Base-by-base conservation (phyloP, 2,888 invertebrate species). In the Lysandra bellargus region DNA sequence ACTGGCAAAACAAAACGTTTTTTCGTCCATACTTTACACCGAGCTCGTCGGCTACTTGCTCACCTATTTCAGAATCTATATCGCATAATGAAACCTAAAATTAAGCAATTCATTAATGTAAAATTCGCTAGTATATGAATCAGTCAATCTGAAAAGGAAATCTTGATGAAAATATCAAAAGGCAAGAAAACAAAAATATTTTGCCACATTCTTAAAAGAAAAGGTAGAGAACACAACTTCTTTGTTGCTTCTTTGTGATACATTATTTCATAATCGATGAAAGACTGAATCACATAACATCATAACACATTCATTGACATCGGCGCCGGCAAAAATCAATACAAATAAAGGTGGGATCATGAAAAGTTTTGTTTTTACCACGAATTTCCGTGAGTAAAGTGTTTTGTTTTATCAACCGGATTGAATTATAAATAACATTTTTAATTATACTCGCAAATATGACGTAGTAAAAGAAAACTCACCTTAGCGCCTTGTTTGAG, bases 401-500 rank as follows among this genome's bases (percentile, higher is more conserved):
- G 17, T 76, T 76, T 57, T 76, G 33, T 33, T 49, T 74, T 14
- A 49, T 30, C n/a, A 75, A 75, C 12, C 49, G 30, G 30, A 57
- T 53, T 76, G 57, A 57, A 57, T 57, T 30, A 17, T 49, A 57
- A 76, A 33, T 37, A 69, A 69, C 12, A 37, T 57, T 49, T 74
- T 87, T 88, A 88, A 87, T 92, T 91, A 91, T 91, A 92, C 90
- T 87, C 79, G 69, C 64, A 30, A 37, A 17, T 69, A 30, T 69
- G 37, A 69, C 69, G 69, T 83, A 84, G 83, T 84, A 84, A 80
- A 84, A 33, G 17, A 69, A 77, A 78, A 81, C 89, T 90, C 91
- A 97, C 97, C 95, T 96, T 97, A 44, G 96, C 96, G 83, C 97
- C 97, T 85, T 96, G 96, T 85, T 96, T 96, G 81, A 97, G 93